These are phyloP conservation scores for Meteorus sp. DNA, from an alignment of 1,140 invertebrate genomes.

Conservation along the genomic window DNA sequence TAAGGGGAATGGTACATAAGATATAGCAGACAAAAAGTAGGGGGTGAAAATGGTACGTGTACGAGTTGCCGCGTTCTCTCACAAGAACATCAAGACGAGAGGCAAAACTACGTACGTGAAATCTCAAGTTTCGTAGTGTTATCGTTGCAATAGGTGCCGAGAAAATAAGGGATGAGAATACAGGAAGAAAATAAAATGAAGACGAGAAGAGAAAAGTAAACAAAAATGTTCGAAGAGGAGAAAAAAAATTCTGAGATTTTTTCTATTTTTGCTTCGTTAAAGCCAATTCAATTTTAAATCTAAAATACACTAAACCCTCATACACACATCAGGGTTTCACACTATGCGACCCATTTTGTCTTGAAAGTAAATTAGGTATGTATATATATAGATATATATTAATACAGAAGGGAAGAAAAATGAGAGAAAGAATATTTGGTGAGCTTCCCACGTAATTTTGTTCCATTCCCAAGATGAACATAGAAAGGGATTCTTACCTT, in stretches of 20 bases:
- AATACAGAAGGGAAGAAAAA: no score
- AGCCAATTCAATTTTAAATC: slow-evolving; percentile 39
- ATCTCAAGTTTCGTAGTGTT: slow-evolving; percentile 1
- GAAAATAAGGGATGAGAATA: slow-evolving; percentile 12
- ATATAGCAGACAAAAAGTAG: no score
- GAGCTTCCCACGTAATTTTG: no score
- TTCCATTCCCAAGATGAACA: no score
- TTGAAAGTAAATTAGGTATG: no score
- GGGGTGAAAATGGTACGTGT: slow-evolving; percentile 27
- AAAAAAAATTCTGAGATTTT: slow-evolving; percentile 12
- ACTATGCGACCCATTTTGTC: no score
- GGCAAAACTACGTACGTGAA: slow-evolving; percentile 33
- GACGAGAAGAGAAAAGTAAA: not conserved
- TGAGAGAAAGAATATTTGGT: no score
- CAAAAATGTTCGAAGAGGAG: not conserved
- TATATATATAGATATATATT: no score
- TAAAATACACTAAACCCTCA: no score
- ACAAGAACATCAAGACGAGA: slow-evolving; percentile 28
- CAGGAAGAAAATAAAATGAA: not conserved
- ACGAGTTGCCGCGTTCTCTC: slow-evolving; percentile 8
- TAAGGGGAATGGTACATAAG: slow-evolving; percentile 22
- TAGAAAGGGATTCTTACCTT: no score
- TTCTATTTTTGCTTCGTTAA: slow-evolving; percentile 41
- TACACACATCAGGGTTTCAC: no score
- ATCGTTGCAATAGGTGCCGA: not conserved